Evolutionary conservation across 2,888 invertebrate genomes (phyloP).

Genomic region (Zaprionus lineosus): DNA sequence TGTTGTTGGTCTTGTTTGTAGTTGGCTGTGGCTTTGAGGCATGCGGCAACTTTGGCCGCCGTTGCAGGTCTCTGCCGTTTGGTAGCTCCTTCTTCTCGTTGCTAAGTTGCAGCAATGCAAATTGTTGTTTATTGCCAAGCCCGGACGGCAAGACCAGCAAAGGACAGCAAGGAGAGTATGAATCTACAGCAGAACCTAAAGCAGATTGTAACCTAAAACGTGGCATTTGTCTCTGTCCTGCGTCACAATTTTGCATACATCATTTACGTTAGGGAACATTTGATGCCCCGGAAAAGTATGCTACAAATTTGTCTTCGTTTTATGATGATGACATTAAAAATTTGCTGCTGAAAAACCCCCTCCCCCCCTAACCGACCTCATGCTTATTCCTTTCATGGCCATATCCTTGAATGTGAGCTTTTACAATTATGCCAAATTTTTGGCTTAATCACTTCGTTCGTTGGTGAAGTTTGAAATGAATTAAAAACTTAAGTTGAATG

Average conservation of each 20-base stretch:
- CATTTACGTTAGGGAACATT: slow-evolving; percentile 1
- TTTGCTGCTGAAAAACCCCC: too few species aligned
- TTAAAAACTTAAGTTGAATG: too few species aligned
- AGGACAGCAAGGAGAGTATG: too few species aligned
- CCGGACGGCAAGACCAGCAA: slow-evolving; percentile 9
- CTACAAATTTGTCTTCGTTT: background rate
- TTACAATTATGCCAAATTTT: too few species aligned
- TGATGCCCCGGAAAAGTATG: slow-evolving; percentile 13
- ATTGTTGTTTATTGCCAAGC: slow-evolving; percentile 67
- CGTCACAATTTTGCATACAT: slow-evolving; percentile 36
- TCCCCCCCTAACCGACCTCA: too few species aligned
- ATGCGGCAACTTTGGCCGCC: slow-evolving; percentile 40
- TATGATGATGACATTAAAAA: background rate
- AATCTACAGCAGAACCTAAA: background rate
- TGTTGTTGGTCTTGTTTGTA: slow-evolving; percentile 20
- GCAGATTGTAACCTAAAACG: slow-evolving; percentile 35
- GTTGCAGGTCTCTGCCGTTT: slow-evolving; percentile 19
- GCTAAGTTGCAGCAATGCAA: slow-evolving; percentile 67
- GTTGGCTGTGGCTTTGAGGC: slow-evolving; percentile 45
- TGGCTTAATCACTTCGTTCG: too few species aligned
- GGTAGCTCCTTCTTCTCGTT: slow-evolving; percentile 31
- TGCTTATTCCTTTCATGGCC: too few species aligned
- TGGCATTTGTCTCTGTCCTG: slow-evolving; percentile 32
- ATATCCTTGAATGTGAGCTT: too few species aligned
- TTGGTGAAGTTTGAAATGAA: too few species aligned